phyloP scores from a whole-genome alignment of 2,888 invertebrate genomes.

The Melieria omissa region DNA sequence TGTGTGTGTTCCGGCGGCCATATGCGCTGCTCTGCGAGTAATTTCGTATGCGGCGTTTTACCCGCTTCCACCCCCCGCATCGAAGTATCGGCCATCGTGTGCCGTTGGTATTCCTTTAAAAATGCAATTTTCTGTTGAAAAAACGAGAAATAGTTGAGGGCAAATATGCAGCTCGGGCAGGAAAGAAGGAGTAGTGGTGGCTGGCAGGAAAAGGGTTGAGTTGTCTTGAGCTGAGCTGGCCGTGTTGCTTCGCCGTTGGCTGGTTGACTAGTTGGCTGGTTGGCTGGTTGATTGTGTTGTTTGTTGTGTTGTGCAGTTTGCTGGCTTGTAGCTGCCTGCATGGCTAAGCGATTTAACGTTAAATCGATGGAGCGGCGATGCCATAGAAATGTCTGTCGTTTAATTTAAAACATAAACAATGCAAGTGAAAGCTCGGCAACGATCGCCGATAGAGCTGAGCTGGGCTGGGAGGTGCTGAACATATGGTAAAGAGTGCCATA shows the following conservation, averaged over 20 bases:
- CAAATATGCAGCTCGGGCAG: too few relatives aligned
- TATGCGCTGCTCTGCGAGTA: neutral
- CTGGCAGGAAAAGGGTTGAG: neutral
- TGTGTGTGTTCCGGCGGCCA: neutral
- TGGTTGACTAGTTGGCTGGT: conserved; percentile 23
- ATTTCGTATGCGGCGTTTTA: neutral
- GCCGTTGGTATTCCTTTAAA: too few relatives aligned
- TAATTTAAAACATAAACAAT: conserved; percentile 47
- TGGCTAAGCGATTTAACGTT: conserved; percentile 49
- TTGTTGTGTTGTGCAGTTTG: conserved; percentile 15
- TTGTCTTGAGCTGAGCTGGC: conserved; percentile 20
- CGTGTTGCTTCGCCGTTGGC: conserved; percentile 3
- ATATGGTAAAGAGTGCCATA: too few relatives aligned
- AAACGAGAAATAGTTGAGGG: too few relatives aligned
- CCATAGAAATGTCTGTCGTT: conserved; percentile 46
- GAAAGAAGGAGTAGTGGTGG: too few relatives aligned
- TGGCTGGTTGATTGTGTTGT: neutral
- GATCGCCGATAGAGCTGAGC: too few relatives aligned
- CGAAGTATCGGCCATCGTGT: too few relatives aligned
- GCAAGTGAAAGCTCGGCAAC: neutral
- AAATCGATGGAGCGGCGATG: conserved; percentile 45
- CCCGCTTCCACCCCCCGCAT: too few relatives aligned
- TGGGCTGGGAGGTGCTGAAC: too few relatives aligned
- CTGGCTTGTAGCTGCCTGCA: conserved; percentile 7
- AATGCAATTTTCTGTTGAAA: too few relatives aligned